Conservation (phyloP, 2,113 vertebrate genomes). For the Alectura lathami region DNA sequence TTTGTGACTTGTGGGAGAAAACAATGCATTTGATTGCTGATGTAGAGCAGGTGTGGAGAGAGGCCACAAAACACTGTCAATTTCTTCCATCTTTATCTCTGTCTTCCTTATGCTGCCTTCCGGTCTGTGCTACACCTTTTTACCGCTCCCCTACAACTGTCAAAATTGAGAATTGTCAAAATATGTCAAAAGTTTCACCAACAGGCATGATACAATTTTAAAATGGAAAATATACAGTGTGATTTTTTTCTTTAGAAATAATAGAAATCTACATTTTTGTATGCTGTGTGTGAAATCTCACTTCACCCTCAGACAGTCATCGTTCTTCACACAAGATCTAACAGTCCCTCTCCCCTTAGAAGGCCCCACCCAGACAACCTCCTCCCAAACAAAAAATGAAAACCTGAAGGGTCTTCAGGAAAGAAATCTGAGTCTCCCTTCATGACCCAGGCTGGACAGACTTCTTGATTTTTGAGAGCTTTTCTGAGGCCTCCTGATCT, state of each 20-base stretch:
- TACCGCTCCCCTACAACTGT: background rate
- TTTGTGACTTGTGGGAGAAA: background rate
- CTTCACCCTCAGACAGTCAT: background rate
- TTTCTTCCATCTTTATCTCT: background rate
- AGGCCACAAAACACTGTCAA: background rate
- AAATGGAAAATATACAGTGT: background rate
- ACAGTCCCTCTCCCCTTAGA: background rate
- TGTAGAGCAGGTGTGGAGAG: background rate
- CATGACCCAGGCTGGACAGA: background rate
- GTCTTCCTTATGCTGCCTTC: background rate
- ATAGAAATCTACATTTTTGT: background rate
- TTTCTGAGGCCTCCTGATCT: background rate
- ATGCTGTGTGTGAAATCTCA: background rate
- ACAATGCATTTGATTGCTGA: background rate
- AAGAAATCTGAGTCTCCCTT: background rate
- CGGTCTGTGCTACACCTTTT: too few relatives aligned
- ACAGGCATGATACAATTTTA: background rate
- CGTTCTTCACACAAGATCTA: background rate
- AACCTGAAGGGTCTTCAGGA: background rate
- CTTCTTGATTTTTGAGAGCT: background rate
- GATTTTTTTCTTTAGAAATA: background rate
- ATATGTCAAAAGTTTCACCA: background rate
- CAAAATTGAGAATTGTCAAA: background rate
- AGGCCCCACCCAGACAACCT: too few relatives aligned
- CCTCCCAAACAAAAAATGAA: background rate